Evolutionary conservation across 2,113 vertebrate species (phyloP).

Genomic region (Phyllopteryx taeniolatus): DNA sequence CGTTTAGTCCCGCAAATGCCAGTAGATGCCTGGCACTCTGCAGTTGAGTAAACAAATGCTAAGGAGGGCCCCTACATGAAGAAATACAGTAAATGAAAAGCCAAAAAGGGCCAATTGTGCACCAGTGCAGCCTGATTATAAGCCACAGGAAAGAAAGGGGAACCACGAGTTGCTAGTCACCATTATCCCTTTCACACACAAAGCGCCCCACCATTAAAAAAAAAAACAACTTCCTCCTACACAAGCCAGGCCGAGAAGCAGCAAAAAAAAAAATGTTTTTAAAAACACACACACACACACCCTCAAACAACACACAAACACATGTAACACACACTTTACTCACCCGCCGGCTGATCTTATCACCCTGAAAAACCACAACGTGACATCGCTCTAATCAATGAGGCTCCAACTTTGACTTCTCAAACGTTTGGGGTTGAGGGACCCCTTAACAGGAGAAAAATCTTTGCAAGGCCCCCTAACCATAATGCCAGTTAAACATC

Average conservation of each 20-base stretch:
- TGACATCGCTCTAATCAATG: slow-evolving; percentile 65
- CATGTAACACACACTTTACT: slow-evolving; percentile 74
- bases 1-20: background rate
- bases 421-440: background rate
- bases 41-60: background rate
- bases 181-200: slow-evolving; percentile 37
- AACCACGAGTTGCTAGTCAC: slow-evolving; percentile 43
- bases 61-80: background rate
- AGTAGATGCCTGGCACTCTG: background rate
- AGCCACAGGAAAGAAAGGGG: slow-evolving; percentile 28
- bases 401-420: slow-evolving; percentile 7
- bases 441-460: background rate
- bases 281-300: slow-evolving; percentile 8
- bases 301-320: slow-evolving; percentile 61
- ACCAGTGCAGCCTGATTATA: slow-evolving; percentile 8
- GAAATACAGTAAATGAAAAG: slow-evolving; percentile 14
- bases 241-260: slow-evolving; percentile 63
- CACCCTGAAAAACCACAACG: slow-evolving; percentile 94
- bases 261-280: slow-evolving; percentile 54
- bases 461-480: background rate
- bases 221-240: slow-evolving; percentile 32
- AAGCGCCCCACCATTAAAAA: slow-evolving; percentile 6
- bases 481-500: background rate
- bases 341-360: slow-evolving; percentile 99
- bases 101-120: slow-evolving; percentile 17